Base-by-base conservation (phyloP, 2,888 invertebrate genomes). In the Drepana falcataria region DNA sequence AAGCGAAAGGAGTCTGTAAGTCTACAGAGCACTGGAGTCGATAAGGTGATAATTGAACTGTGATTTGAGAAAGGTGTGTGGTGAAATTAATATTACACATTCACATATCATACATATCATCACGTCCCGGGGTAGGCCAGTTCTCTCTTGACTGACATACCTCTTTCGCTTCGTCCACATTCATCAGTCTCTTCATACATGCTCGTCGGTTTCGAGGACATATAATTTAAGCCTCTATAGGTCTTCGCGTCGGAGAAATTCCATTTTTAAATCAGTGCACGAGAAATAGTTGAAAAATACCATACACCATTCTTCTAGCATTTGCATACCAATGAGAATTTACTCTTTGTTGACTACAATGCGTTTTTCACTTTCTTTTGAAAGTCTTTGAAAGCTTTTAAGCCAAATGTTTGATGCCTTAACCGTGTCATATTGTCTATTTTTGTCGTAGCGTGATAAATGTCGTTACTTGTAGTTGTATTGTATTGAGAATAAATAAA, bases 251-350 rank as follows among this genome's bases (percentile, higher is more conserved):
- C 44, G 44, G 2, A 4, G 44, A 56, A 66, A 62, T 61, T 53
- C 58, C 52, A 69, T 64, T 66, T 58, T 60, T 62, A 67, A 69
- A 68, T 66, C 68, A 64, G 66, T 61, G 53, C 53, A 60, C 53
- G 64, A 60, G 68, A 66, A 69, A 71, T 71, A 73, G 69, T 73
- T 70, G 66, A 77, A 68, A 77, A 77, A 78, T 73, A 67, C 71
- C 69, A 61, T 63, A 62, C 60, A 58, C 67, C 68, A 56, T 69
- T 73, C 70, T 63, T 58, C 62, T 51, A 56, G 53, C 63, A 79
- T 83, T 83, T 72, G 71, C 81, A 83, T 83, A 77, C 71, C 77
- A 82, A 82, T 74, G 68, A 68, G 59, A 35, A 62, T 58, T 56
- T 61, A 59, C 68, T 61, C 65, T 72, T 76, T 79, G 76, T 75